phyloP scores from a whole-genome alignment of 2,888 invertebrate genomes.

The Drosophila infuscata region DNA sequence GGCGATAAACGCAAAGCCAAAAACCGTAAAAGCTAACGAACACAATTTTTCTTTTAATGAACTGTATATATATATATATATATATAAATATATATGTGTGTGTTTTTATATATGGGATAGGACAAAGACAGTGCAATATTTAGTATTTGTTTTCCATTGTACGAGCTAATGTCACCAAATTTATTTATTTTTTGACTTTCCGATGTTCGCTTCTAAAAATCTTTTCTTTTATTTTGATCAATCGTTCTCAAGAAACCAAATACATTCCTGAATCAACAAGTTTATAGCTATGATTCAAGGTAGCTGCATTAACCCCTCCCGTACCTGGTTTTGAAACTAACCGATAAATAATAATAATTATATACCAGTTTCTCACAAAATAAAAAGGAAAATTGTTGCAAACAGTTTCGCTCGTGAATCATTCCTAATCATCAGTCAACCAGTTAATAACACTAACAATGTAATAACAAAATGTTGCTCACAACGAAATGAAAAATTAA shows the following conservation, averaged over 20 bases:
- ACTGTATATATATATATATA: not conserved
- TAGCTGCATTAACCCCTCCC: not conserved
- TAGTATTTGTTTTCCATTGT: not conserved
- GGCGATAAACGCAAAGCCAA: slow-evolving; percentile 3
- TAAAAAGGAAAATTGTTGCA: not conserved
- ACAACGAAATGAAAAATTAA: not conserved
- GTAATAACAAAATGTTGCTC: not conserved
- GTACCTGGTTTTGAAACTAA: no score
- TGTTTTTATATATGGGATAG: not conserved
- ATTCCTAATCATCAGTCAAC: not conserved
- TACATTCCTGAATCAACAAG: not conserved
- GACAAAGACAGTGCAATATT: not conserved
- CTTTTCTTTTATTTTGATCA: not conserved
- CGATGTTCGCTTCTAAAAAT: not conserved
- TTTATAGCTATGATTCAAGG: not conserved
- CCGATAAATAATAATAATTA: not conserved
- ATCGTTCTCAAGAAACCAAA: not conserved
- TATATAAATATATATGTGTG: not conserved
- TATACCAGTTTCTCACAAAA: not conserved
- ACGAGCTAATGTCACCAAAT: not conserved
- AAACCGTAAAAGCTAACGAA: not conserved
- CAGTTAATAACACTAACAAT: not conserved
- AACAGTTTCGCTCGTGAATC: not conserved
- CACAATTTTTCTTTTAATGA: not conserved
- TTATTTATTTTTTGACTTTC: not conserved